Evolutionary conservation across 2,797 vertebrate genomes (phyloP).

Genomic region (Nothura maculosa): DNA sequence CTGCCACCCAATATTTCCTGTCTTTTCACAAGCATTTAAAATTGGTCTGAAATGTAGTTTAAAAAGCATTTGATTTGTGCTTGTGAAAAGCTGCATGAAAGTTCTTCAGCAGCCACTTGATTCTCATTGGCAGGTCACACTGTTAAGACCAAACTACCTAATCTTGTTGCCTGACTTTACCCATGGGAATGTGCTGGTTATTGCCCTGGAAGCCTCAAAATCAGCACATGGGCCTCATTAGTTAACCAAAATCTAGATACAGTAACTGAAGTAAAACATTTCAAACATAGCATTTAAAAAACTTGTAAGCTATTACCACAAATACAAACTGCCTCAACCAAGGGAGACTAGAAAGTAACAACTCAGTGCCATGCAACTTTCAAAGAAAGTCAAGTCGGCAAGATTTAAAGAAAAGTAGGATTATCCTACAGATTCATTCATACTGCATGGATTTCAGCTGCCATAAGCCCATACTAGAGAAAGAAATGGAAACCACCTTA

Average conservation of each 20-base stretch:
- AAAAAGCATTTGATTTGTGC: not conserved
- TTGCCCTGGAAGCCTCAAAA: conserved; percentile 32
- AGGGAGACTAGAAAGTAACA: conserved; percentile 9
- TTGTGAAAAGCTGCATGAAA: not conserved
- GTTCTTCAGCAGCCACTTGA: not conserved
- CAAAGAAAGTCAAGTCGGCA: conserved; percentile 25
- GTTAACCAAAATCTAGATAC: conserved; percentile 4
- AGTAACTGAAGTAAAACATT: conserved; percentile 31
- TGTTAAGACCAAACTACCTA: not conserved
- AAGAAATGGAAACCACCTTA: conserved; percentile 38
- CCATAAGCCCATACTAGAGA: not conserved
- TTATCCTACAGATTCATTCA: conserved; percentile 13
- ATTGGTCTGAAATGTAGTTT: not conserved
- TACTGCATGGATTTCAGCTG: conserved; percentile 54
- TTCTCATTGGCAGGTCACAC: not conserved
- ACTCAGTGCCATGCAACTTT: not conserved
- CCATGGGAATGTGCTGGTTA: conserved; percentile 23
- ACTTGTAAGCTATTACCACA: conserved; percentile 2
- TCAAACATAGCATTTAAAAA: conserved; percentile 42
- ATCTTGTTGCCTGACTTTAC: conserved; percentile 18
- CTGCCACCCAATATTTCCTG: not conserved
- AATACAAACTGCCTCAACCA: conserved; percentile 39
- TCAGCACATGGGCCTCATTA: not conserved
- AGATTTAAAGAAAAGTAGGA: conserved; percentile 10
- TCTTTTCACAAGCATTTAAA: not conserved